A percentile compares a stretch with the other conserved stretches of the same genome.
These are phyloP conservation scores for Perizoma flavofasciatum DNA, from an alignment of 2,888 invertebrate genomes.

Conservation along the genomic window DNA sequence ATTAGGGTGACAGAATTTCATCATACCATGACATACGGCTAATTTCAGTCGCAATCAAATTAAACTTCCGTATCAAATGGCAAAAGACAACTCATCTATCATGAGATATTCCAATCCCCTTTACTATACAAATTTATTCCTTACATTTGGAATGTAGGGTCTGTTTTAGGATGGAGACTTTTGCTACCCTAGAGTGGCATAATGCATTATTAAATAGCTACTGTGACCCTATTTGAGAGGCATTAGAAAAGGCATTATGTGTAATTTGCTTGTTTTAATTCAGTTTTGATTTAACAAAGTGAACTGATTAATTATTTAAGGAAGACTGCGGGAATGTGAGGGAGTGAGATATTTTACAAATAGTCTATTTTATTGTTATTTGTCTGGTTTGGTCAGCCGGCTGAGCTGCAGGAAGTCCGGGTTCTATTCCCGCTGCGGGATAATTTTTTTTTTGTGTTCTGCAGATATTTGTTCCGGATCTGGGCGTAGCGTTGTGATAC, in stretches of 20 bases:
- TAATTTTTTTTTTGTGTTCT: no score
- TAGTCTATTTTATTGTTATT: no score
- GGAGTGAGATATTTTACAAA: slow-evolving; percentile 1
- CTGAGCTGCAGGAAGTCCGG: no score
- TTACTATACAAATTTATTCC: slow-evolving; percentile 20
- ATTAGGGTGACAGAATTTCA: slow-evolving; percentile 1
- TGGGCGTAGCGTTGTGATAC: no score
- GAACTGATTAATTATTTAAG: slow-evolving; percentile 73
- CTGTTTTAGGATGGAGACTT: slow-evolving; percentile 24
- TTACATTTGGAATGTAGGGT: slow-evolving; percentile 28
- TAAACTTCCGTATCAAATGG: slow-evolving; percentile 57
- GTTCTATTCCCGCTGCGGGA: no score
- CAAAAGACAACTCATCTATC: slow-evolving; percentile 63
- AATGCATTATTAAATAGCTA: slow-evolving; percentile 77
- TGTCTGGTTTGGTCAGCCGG: no score
- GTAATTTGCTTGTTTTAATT: slow-evolving; percentile 81
- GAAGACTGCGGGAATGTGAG: slow-evolving; percentile 28
- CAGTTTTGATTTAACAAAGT: slow-evolving; percentile 79
- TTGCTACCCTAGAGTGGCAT: slow-evolving; percentile 49
- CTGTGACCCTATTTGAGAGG: slow-evolving; percentile 74
- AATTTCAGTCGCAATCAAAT: slow-evolving; percentile 63
- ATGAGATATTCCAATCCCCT: slow-evolving; percentile 49
- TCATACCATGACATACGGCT: slow-evolving; percentile 37
- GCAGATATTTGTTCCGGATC: no score
- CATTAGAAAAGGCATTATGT: slow-evolving; percentile 71